Percentiles rank a stretch among this genome's conserved stretches.
phyloP scores from a whole-genome alignment of 2,888 invertebrate species.

The Tridacna gigas region DNA sequence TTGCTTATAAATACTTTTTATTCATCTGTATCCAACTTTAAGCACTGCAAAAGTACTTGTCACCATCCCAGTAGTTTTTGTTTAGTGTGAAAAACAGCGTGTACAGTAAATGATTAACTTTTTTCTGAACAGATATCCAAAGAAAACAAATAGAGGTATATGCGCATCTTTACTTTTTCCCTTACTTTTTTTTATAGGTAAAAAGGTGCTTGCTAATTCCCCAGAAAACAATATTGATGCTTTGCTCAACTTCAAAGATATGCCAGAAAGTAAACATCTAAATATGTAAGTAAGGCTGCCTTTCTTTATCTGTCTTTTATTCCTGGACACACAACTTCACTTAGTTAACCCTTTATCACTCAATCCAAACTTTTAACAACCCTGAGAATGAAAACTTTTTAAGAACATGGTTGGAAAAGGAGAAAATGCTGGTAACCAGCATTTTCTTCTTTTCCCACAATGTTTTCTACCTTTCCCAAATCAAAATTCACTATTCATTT shows the following conservation, averaged over 20 bases:
- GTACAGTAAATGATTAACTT: no score
- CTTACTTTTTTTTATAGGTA: slow-evolving; percentile 62
- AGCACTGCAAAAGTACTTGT: no score
- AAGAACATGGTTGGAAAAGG: not conserved
- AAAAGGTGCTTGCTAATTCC: slow-evolving; percentile 69
- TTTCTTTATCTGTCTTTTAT: not conserved
- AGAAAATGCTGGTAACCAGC: not conserved
- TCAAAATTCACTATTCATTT: no score
- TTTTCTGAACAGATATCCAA: no score
- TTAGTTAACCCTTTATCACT: not conserved
- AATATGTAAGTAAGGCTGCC: slow-evolving; percentile 68
- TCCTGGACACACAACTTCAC: not conserved
- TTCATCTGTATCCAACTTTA: no score
- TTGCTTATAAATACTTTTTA: no score
- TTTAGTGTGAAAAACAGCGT: no score
- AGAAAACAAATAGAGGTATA: no score
- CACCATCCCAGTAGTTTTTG: no score
- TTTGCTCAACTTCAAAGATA: slow-evolving; percentile 76
- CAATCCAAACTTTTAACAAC: not conserved
- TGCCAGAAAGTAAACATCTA: slow-evolving; percentile 73
- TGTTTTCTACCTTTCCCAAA: not conserved
- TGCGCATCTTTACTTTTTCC: no score
- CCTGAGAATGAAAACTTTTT: not conserved
- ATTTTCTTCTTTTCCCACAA: slow-evolving; percentile 3
- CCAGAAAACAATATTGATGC: slow-evolving; percentile 75